A percentile compares a stretch with the other conserved stretches of the same genome.
Conservation (phyloP, 1,140 invertebrate genomes). For the Lepidostoma basale region DNA sequence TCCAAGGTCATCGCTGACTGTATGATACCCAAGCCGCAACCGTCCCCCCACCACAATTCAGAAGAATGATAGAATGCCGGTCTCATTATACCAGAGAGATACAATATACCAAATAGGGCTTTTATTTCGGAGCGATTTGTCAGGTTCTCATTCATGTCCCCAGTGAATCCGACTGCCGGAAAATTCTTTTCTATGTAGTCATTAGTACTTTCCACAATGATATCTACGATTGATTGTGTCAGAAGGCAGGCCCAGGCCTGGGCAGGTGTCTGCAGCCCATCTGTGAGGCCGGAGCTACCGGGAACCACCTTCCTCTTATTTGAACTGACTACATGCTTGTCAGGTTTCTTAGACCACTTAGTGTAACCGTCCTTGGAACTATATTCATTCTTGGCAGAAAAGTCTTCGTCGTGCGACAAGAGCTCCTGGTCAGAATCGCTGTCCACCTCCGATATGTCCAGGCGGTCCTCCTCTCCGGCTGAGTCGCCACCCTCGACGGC, state of each 20-base stretch:
- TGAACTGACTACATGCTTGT: background rate
- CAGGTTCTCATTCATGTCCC: slow-evolving; percentile 35
- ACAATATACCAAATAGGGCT: slow-evolving; percentile 60
- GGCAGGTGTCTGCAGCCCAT: slow-evolving; percentile 49
- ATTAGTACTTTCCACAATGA: slow-evolving; percentile 58
- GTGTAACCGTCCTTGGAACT: slow-evolving; percentile 49
- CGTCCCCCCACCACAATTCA: slow-evolving; percentile 57
- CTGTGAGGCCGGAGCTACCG: slow-evolving; percentile 30
- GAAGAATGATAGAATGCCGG: slow-evolving; percentile 54
- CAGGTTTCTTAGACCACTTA: slow-evolving; percentile 35
- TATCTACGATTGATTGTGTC: slow-evolving; percentile 56
- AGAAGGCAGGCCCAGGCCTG: slow-evolving; percentile 59
- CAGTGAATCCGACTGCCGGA: slow-evolving; percentile 33
- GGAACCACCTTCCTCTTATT: slow-evolving; percentile 39
- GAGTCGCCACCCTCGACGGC: slow-evolving; percentile 55
- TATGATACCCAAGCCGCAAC: slow-evolving; percentile 55
- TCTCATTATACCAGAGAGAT: slow-evolving; percentile 57
- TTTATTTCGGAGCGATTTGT: slow-evolving; percentile 57
- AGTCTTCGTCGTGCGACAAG: slow-evolving; percentile 47
- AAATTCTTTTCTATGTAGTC: slow-evolving; percentile 50
- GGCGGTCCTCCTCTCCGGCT: slow-evolving; percentile 53
- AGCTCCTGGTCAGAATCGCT: slow-evolving; percentile 55
- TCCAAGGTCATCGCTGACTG: slow-evolving; percentile 55
- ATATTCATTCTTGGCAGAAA: slow-evolving; percentile 50
- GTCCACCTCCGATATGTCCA: slow-evolving; percentile 55